Evolutionary conservation across 1,140 invertebrate genomes (phyloP).

Genomic region (Ptiloglossa arizonensis): DNA sequence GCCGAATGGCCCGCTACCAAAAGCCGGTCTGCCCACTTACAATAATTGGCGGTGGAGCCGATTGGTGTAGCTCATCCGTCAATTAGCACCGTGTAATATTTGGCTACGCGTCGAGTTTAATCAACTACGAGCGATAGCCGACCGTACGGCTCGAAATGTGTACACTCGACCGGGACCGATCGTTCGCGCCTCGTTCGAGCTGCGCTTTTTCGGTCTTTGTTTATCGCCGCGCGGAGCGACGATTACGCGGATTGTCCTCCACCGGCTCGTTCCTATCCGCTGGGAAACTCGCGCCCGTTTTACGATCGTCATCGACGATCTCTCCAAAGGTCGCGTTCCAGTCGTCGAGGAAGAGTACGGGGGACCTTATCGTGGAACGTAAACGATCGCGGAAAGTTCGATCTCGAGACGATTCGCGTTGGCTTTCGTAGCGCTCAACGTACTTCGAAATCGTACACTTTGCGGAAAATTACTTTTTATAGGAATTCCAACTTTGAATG

Average conservation of each 20-base stretch:
- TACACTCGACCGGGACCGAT: neutral
- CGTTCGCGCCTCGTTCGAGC: neutral
- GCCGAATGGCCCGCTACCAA: constrained; percentile 25
- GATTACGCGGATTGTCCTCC: constrained; percentile 14
- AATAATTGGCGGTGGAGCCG: constrained; percentile 65
- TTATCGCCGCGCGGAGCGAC: neutral
- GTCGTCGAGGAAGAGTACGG: too few relatives aligned
- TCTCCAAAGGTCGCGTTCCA: too few relatives aligned
- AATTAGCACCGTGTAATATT: constrained; percentile 68
- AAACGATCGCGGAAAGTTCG: too few relatives aligned
- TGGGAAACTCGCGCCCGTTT: neutral
- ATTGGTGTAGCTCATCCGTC: constrained; percentile 63
- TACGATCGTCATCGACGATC: neutral
- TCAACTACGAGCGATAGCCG: constrained; percentile 64
- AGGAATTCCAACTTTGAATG: too few relatives aligned
- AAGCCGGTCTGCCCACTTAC: constrained; percentile 54
- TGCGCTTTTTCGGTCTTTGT: constrained; percentile 24
- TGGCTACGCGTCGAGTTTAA: constrained; percentile 64
- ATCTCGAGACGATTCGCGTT: too few relatives aligned
- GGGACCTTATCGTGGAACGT: too few relatives aligned
- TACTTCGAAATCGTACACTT: too few relatives aligned
- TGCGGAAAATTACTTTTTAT: too few relatives aligned
- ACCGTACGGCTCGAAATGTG: constrained; percentile 41
- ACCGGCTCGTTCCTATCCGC: neutral
- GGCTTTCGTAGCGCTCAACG: too few relatives aligned